Evolutionary conservation across 2,797 vertebrate genomes (phyloP), one percentile per base, ranked within the genome.

Genomic region (Lagodon rhomboides): DNA sequence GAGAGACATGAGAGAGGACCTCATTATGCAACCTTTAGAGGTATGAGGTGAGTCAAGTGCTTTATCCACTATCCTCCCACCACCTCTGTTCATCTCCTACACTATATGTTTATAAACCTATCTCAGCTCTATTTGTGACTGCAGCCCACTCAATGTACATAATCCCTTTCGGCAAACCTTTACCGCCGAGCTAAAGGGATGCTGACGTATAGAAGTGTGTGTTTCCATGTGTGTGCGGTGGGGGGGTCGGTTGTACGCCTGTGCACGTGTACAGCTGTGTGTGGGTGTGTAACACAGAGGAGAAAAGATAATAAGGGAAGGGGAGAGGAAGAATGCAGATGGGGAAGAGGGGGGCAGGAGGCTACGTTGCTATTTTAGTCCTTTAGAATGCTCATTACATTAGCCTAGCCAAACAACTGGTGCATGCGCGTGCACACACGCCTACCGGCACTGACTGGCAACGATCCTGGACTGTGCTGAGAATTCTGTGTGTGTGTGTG

Each of bases 21-120:
- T 91, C 88, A 91, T 94, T 94, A 94, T 89, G 91, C 89, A 94
- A 94, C 89, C 89, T 92, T 89, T 87, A 87, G 82, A 87, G 89
- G 91, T 83, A 87, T 9, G 80, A 89, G 91, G 91, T 92, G 91
- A 92, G 84, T 92, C 91, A 89, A 93, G 87, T 87, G 83, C 89
- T 87, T 84, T 79, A 92, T 90, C 84, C 72, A 82, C 87, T 90
- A 87, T 86, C 82, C 79, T 89, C 88, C 93, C 92, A 90, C 90
- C 84, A 68, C 83, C 85, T 78, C 79, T 80, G 87, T 72, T 88
- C 79, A 77, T 91, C 85, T 91, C 83, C 88, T 79, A 91, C 90
- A 83, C 85, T 80, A 78, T 84, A 87, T 38, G 51, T 89, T 92
- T 90, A 92, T 62, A 91, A 89, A 92, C 77, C 58, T 53, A 91